Percentiles rank a stretch among this genome's conserved stretches.
phyloP scores from a whole-genome alignment of 2,113 vertebrate genomes.

The Pseudonaja textilis region DNA sequence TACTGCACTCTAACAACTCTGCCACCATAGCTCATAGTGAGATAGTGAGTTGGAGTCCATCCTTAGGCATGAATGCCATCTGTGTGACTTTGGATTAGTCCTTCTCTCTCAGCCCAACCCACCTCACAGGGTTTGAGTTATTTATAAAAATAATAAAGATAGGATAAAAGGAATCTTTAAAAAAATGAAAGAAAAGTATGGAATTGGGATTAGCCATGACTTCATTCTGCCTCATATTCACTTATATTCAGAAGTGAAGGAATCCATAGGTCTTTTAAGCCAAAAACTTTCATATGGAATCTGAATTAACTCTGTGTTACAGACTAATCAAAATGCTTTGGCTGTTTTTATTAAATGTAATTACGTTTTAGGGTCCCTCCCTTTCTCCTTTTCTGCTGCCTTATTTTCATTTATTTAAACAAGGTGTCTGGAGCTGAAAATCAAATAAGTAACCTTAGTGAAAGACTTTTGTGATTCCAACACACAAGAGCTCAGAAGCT shows the following conservation, averaged over 20 bases:
- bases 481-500: constrained; percentile 36
- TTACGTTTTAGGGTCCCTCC: not conserved
- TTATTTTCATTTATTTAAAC: constrained; percentile 21
- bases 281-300: not conserved
- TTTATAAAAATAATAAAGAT: not conserved
- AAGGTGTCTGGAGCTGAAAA: constrained; percentile 32
- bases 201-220: not conserved
- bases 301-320: not conserved
- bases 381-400: constrained; percentile 8
- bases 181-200: not conserved
- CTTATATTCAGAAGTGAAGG: not conserved
- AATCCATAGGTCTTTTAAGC: not conserved
- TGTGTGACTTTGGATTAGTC: not conserved
- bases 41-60: not conserved
- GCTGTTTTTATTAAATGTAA: constrained; percentile 1
- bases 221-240: not conserved
- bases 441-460: constrained; percentile 48
- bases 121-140: not conserved
- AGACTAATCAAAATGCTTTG: not conserved
- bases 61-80: not conserved
- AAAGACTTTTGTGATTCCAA: constrained; percentile 39
- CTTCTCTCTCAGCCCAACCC: not conserved
- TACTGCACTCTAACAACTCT: no score
- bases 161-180: not conserved
- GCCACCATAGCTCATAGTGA: no score